Evolutionary conservation across 2,113 vertebrate species (phyloP), one percentile per base, ranked within the genome.

Genomic region (Alethe diademata): DNA sequence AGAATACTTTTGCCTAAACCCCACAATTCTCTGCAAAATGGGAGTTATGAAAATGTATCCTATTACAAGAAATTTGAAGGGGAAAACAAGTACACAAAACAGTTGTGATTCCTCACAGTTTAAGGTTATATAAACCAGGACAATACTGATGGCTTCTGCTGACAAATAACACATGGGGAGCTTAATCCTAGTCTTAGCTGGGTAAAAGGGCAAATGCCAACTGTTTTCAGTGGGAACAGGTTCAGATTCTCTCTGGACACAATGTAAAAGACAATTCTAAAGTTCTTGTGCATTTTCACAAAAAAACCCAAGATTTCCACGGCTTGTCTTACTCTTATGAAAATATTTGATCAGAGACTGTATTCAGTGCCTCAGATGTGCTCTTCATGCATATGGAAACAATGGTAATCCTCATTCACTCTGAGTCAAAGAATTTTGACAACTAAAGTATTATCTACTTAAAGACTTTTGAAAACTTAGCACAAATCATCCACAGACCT

Each of bases 161-260:
- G 82, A 94, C 66, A 92, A 73, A 79, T 42, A 94, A 80, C 75
- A 95, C 48, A 92, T 86, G 66, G 65, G 28, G 57, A 88, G 25
- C 56, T 79, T 82, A 93, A 78, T 80, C 31, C 64, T 62, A 19
- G 42, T 64, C 56, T 66, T 74, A 53, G 18, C 2, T 84, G 47
- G n/a, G 75, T 53, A 57, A 78, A 88, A 80, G 60, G 67, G 51
- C 56, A 94, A 92, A 83, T n/a, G 35, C 31, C 72, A 91, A 84
- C 60, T 88, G 60, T 67, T 88, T 86, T 45, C 88, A 90, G 51
- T 53, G 60, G 48, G 61, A 94, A 83, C 33, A 80, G 40, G 51
- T n/a, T 94, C 2, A 0, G 36, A 57, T 35, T 33, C 53, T 88
- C 67, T 54, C 64, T 71, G 56, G 48, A n/a, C 48, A 70, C 26